Evolutionary conservation across 2,797 vertebrate species (phyloP).

Genomic region (Emys orbicularis): DNA sequence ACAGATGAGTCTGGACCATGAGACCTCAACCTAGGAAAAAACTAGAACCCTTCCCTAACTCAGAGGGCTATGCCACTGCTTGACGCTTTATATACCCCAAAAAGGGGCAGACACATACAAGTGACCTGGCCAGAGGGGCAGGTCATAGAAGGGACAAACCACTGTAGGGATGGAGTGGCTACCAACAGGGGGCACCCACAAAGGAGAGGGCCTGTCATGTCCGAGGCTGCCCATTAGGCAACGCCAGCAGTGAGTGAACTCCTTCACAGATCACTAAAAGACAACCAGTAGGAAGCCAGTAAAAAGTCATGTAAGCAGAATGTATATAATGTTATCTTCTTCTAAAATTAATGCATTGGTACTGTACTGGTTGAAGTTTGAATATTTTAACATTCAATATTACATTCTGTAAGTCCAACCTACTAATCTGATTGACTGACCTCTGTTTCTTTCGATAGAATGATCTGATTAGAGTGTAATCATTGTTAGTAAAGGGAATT

Average conservation of each 20-base stretch:
- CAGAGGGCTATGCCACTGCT: background rate
- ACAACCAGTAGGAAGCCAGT: background rate
- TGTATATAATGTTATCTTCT: background rate
- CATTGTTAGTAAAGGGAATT: constrained; percentile 67
- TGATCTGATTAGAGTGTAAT: constrained; percentile 59
- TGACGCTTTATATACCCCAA: no score
- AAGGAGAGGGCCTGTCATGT: no score
- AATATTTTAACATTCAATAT: background rate
- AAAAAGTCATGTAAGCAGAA: background rate
- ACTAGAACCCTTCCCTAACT: background rate
- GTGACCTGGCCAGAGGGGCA: background rate
- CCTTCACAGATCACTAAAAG: no score
- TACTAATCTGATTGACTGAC: constrained; percentile 8
- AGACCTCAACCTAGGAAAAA: background rate
- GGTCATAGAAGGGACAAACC: background rate
- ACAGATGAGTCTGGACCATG: background rate
- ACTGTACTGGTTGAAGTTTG: background rate
- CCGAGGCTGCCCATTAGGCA: no score
- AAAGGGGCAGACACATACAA: background rate
- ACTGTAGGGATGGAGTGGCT: background rate
- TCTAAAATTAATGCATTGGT: background rate
- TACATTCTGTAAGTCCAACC: constrained; percentile 1
- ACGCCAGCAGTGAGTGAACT: background rate
- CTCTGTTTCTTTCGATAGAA: constrained; percentile 56
- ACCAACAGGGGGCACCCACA: background rate